phyloP scores from a whole-genome alignment of 1,140 invertebrate genomes.

The Tetramorium alpestre region DNA sequence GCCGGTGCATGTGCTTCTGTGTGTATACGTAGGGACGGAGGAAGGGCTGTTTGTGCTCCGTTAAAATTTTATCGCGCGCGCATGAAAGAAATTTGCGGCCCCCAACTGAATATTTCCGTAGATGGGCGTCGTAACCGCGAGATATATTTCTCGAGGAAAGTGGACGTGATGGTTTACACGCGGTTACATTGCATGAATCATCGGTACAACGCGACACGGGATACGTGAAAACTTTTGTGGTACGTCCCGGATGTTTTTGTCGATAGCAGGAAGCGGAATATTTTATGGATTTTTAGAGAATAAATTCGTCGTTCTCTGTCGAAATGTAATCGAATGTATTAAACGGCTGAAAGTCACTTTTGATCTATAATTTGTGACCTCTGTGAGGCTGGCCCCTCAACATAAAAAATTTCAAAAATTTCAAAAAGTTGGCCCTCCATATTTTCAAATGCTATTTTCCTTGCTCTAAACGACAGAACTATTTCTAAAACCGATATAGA shows the following conservation, averaged over 20 bases:
- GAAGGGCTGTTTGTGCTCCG: slow-evolving; percentile 19
- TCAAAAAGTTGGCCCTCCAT: too few relatives aligned
- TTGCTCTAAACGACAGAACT: too few relatives aligned
- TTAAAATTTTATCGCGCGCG: slow-evolving; percentile 52
- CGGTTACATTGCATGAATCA: slow-evolving; percentile 30
- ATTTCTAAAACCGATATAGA: too few relatives aligned
- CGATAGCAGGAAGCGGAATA: neutral
- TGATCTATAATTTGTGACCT: neutral
- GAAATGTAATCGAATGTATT: neutral
- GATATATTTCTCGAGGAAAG: slow-evolving; percentile 45
- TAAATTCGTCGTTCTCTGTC: neutral
- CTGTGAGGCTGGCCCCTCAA: too few relatives aligned
- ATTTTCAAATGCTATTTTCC: too few relatives aligned
- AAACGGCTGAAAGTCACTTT: neutral
- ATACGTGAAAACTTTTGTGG: neutral
- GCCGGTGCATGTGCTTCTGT: neutral
- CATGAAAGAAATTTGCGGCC: slow-evolving; percentile 26
- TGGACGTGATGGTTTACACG: slow-evolving; percentile 34
- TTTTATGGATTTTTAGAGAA: neutral
- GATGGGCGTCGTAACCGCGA: slow-evolving; percentile 19
- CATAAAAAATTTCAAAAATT: too few relatives aligned
- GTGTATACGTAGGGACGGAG: too few relatives aligned
- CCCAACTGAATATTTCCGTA: slow-evolving; percentile 24
- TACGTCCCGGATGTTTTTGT: neutral
- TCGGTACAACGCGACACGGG: neutral